Evolutionary conservation across 2,113 vertebrate species (phyloP).

Genomic region (Sceloporus tristichus): DNA sequence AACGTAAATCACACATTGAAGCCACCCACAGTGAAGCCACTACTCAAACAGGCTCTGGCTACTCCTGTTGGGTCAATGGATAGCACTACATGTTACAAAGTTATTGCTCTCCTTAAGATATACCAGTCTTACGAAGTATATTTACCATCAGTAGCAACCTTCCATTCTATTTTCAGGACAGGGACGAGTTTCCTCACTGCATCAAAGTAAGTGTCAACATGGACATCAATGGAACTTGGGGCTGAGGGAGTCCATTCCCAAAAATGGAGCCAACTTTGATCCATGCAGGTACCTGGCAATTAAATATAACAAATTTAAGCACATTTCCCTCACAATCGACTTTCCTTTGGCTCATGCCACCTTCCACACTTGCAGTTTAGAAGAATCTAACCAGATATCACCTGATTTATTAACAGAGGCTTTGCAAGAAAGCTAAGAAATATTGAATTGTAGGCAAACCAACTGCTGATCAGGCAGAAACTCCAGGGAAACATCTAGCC

Average conservation of each 20-base stretch:
- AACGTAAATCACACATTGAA: background rate
- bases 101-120: background rate
- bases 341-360: background rate
- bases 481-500: background rate
- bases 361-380: background rate
- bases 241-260: conserved; percentile 76
- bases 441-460: background rate
- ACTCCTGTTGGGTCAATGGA: background rate
- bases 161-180: conserved; percentile 76
- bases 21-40: background rate
- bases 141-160: conserved; percentile 78
- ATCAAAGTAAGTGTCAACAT: conserved; percentile 44
- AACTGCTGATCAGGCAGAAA: background rate
- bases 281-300: conserved; percentile 78
- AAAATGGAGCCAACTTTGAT: conserved; percentile 72
- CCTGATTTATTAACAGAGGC: background rate
- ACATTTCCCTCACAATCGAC: background rate
- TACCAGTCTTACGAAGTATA: background rate
- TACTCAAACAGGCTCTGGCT: background rate
- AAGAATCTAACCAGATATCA: background rate
- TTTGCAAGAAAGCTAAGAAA: background rate
- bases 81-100: background rate
- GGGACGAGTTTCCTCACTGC: conserved; percentile 65
- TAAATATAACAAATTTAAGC: conserved; percentile 27
- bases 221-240: conserved; percentile 71